Percentiles rank a stretch among this genome's conserved stretches.
phyloP scores from a whole-genome alignment of 2,113 vertebrate genomes.

The Sturnus vulgaris region DNA sequence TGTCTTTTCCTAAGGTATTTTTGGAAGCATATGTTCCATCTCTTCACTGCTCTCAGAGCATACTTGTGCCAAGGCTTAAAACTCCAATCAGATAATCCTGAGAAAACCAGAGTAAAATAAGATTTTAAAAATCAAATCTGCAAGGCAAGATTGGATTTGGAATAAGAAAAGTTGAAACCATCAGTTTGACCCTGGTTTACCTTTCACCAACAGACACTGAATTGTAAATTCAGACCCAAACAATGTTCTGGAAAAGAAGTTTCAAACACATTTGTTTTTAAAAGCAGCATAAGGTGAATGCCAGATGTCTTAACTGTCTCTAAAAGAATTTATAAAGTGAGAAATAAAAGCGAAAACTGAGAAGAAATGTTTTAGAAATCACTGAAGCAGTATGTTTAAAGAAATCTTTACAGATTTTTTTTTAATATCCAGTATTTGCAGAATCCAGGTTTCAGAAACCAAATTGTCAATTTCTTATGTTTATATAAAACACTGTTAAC shows the following conservation, averaged over 20 bases:
- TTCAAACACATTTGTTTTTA: not conserved
- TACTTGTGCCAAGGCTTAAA: slow-evolving; percentile 27
- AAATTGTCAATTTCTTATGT: not conserved
- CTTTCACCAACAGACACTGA: not conserved
- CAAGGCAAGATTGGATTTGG: not conserved
- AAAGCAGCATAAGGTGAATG: not conserved
- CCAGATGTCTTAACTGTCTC: not conserved
- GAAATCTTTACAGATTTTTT: not conserved
- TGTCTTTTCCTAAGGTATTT: slow-evolving; percentile 55
- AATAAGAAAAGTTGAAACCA: not conserved
- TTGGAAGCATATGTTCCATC: slow-evolving; percentile 49
- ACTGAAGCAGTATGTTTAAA: too few species aligned
- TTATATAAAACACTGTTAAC: not conserved
- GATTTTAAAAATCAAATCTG: not conserved
- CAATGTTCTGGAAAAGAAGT: not conserved
- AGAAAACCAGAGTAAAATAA: not conserved
- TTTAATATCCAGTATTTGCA: not conserved
- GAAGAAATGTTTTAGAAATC: too few species aligned
- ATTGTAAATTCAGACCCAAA: not conserved
- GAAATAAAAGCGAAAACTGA: too few species aligned
- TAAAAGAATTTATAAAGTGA: too few species aligned
- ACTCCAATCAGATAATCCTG: not conserved
- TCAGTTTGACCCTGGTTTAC: not conserved
- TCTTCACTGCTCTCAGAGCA: slow-evolving; percentile 4
- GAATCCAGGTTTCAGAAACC: not conserved